phyloP scores from a whole-genome alignment of 1,140 invertebrate species.

The Chironomus tepperi region DNA sequence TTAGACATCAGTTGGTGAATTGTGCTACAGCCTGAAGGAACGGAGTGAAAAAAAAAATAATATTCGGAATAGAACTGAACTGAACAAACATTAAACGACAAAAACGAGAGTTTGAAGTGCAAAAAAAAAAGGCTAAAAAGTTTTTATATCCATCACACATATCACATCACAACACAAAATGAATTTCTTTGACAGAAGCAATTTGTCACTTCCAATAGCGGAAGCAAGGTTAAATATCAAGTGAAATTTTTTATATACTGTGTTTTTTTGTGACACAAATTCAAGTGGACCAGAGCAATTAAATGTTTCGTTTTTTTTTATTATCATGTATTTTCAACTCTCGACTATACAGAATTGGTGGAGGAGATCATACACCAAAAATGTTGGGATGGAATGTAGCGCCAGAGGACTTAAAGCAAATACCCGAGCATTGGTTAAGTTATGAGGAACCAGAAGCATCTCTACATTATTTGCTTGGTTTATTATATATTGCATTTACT shows the following conservation, averaged over 20 bases:
- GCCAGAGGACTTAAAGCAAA: conserved; percentile 60
- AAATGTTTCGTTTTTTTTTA: background rate
- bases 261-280: background rate
- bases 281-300: background rate
- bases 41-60: background rate
- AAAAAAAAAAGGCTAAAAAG: background rate
- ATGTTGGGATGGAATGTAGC: conserved; percentile 62
- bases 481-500: conserved; percentile 72
- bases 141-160: background rate
- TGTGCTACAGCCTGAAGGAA: background rate
- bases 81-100: background rate
- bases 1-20: background rate
- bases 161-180: background rate
- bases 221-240: background rate
- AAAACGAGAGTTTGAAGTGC: background rate
- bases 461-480: conserved; percentile 70
- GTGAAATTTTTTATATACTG: background rate
- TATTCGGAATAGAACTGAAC: background rate
- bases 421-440: conserved; percentile 74
- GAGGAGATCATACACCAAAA: background rate
- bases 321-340: too few relatives aligned
- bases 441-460: conserved; percentile 71
- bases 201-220: background rate
- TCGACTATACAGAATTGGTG: background rate
- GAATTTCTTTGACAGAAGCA: conserved; percentile 12